These are phyloP conservation scores for Anomalospiza imberbis DNA, from an alignment of 2,797 vertebrate genomes.

Conservation along the genomic window DNA sequence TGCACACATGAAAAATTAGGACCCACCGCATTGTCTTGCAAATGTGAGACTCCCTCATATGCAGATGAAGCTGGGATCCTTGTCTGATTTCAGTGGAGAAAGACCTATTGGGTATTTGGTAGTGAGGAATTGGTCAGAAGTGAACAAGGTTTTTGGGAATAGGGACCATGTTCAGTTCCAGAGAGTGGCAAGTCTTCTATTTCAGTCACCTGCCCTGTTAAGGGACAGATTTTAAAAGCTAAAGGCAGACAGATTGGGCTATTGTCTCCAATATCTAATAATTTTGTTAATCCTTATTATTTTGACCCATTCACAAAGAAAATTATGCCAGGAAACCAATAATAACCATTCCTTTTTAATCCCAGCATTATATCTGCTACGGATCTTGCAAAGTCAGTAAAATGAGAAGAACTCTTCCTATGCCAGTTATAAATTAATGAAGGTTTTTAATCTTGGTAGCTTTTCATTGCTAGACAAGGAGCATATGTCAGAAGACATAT, in stretches of 20 bases:
- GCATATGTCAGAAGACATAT: constrained; percentile 29
- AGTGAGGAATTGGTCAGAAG: not conserved
- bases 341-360: constrained; percentile 10
- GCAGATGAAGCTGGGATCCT: not conserved
- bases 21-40: fast-evolving
- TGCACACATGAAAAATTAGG: not conserved
- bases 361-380: not conserved
- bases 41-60: not conserved
- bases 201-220: not conserved
- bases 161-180: not conserved
- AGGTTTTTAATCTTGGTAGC: not conserved
- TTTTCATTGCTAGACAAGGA: constrained; percentile 21
- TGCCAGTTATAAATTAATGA: not conserved
- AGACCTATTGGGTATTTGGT: not conserved
- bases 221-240: not conserved
- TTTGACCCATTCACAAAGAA: not conserved
- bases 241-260: not conserved
- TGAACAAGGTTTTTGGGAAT: not conserved
- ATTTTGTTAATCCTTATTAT: constrained; percentile 15
- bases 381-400: not conserved
- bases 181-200: not conserved
- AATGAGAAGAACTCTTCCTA: not conserved
- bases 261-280: not conserved
- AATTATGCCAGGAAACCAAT: constrained; percentile 2
- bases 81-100: not conserved